Evolutionary conservation across 37 sponge, comb jelly and placozoan species (phyloP), one percentile per base, ranked within the genome.

Genomic region (Eunapius fragilis): DNA sequence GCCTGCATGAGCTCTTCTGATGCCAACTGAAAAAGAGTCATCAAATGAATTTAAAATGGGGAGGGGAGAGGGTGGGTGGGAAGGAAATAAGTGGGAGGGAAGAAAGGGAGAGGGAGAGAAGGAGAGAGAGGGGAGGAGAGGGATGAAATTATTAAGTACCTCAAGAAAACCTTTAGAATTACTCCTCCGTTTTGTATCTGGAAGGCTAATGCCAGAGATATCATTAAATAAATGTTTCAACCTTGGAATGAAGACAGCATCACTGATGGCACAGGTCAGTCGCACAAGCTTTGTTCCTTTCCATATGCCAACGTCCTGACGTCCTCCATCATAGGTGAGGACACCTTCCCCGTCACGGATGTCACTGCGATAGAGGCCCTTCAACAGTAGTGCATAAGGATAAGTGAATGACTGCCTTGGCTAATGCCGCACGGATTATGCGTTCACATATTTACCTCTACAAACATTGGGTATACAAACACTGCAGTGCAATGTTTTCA

Each of bases 251-350:
- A 87, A 72, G 74, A 28, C 1, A 4, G 91, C 89, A 30, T 93
- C 93, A 27, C 41, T 68, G 36, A 96, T 78, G 31, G 80, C 58
- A 71, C 88, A 92, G 48, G 32, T 75, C 67, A 97, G 87, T 78
- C 84, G 70, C 31, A 89, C 84, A 35, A 97, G 72, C n/a, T 85
- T 81, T 25, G 86, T 70, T 33, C 95, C 95, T 28, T 70, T 87
- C 97, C 97, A 97, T 0, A 80, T 80, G 11, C 97, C 97, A 31
- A 89, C 86, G 68, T 97, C 97, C 34, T 92, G 90, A 26, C 84
- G 37, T 24, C 85, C 87, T 12, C 84, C 90, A 37, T 82, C 75
- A 70, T 95, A 95, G 23, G 87, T 89, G 58, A 89, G 24, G n/a
- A 79, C 81, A 41, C 96, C 96, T 34, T 93, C 90, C 28, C 97